A percentile compares a stretch with the other conserved stretches of the same genome.
Evolutionary conservation across 2,113 vertebrate species (phyloP).

Genomic region (Nipponia nippon): DNA sequence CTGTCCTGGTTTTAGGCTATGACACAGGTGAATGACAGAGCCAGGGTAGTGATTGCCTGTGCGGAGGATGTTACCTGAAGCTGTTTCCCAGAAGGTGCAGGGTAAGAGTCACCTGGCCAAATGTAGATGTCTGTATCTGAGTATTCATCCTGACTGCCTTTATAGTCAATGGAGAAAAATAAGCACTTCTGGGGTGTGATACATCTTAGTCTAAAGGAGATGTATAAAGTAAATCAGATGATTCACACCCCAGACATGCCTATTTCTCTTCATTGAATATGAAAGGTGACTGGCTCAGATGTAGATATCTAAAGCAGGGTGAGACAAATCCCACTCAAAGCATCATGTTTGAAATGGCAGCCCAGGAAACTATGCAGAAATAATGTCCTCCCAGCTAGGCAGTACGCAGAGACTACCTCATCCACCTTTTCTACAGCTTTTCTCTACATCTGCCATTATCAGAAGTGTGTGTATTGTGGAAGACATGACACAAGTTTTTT

Average conservation of each 20-base stretch:
- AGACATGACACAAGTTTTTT: neutral
- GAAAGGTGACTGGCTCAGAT: constrained; percentile 28
- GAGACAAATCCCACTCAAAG: constrained; percentile 34
- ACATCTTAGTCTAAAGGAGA: constrained; percentile 38
- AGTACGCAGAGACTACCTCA: neutral
- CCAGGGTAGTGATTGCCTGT: neutral
- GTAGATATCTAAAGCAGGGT: constrained; percentile 15
- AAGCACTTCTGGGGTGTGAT: constrained; percentile 22
- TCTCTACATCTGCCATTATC: neutral
- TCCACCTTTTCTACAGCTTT: neutral
- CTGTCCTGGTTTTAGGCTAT: neutral
- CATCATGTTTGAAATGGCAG: neutral
- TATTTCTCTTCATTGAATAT: constrained; percentile 28
- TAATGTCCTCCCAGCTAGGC: neutral
- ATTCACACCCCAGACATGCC: constrained; percentile 47
- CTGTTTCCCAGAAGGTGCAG: constrained; percentile 6
- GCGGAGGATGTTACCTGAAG: neutral
- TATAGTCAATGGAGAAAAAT: constrained; percentile 31
- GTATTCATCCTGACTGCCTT: constrained; percentile 39
- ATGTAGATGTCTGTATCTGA: neutral
- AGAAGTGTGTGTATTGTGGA: neutral
- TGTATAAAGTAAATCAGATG: constrained; percentile 36
- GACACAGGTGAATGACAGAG: neutral
- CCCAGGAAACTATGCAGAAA: constrained; percentile 9
- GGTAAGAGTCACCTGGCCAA: constrained; percentile 4